Evolutionary conservation across 2,113 vertebrate genomes (phyloP).

Genomic region (Dipodomys merriami): DNA sequence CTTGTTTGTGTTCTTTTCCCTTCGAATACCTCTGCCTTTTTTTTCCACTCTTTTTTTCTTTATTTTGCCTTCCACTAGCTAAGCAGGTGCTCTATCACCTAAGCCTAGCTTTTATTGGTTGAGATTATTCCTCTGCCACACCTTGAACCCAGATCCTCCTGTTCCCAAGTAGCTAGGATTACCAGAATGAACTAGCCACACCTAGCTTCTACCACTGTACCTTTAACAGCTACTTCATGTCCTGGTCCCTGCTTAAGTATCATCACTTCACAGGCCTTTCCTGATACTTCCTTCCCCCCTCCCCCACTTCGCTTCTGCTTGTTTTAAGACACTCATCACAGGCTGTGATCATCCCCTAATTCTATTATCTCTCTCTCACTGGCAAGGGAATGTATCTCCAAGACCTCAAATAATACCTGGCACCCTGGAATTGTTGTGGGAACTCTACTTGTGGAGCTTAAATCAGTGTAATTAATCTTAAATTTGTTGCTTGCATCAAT

Average conservation of each 20-base stretch:
- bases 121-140: too few species aligned
- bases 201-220: background rate
- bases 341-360: background rate
- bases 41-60: too few species aligned
- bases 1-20: background rate
- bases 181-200: too few species aligned
- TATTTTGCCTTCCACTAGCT: too few species aligned
- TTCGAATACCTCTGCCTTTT: background rate
- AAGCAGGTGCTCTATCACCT: too few species aligned
- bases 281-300: background rate
- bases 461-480: constrained; percentile 6
- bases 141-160: too few species aligned
- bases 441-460: background rate
- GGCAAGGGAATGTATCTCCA: background rate
- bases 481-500: background rate
- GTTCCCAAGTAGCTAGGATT: too few species aligned
- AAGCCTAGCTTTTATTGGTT: too few species aligned
- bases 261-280: background rate
- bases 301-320: background rate
- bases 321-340: background rate
- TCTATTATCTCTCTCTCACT: background rate
- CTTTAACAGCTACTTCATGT: background rate
- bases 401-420: background rate
- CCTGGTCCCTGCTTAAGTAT: background rate
- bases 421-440: background rate